phyloP scores from a whole-genome alignment of 2,113 vertebrate species.

The Aphelocoma coerulescens region DNA sequence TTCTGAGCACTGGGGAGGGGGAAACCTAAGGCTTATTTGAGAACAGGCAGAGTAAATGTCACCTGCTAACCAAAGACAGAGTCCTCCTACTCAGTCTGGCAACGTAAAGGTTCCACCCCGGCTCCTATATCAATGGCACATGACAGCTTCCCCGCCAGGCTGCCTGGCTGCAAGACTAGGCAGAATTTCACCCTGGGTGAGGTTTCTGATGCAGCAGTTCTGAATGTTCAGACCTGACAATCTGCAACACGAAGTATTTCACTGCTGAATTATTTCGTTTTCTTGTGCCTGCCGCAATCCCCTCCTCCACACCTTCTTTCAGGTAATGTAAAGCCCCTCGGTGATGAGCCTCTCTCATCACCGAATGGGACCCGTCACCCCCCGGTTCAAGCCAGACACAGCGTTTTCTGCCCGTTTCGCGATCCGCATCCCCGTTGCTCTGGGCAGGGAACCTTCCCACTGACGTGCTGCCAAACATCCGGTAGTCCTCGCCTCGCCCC shows the following conservation, averaged over 20 bases:
- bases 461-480: neutral
- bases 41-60: neutral
- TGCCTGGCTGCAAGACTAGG: neutral
- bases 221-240: neutral
- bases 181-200: neutral
- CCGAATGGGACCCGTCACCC: rapidly evolving
- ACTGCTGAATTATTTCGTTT: neutral
- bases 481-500: rapidly evolving
- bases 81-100: neutral
- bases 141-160: neutral
- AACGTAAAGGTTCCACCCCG: neutral
- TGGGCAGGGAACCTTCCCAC: neutral
- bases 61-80: rapidly evolving
- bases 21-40: neutral
- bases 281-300: neutral
- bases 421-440: neutral
- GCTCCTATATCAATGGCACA: neutral
- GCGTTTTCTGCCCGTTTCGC: neutral
- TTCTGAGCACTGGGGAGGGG: neutral
- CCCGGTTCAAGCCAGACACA: no score
- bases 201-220: neutral
- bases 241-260: neutral
- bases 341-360: neutral
- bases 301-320: no score
- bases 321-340: rapidly evolving